phyloP scores from a whole-genome alignment of 2,797 vertebrate genomes.

The Adrianichthys oophorus region DNA sequence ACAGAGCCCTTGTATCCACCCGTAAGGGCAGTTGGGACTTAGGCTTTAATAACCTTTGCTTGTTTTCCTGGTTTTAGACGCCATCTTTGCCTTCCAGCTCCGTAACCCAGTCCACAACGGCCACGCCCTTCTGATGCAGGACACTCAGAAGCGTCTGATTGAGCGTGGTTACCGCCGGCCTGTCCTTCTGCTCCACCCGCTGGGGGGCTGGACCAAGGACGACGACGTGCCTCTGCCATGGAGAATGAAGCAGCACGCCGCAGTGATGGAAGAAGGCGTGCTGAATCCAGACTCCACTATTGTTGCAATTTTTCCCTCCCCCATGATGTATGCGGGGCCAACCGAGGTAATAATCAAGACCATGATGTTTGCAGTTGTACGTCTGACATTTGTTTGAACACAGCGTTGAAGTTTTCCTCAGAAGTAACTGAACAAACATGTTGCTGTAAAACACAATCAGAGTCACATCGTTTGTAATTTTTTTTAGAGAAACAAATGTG shows the following conservation, averaged over 20 bases:
- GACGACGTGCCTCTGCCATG: slow-evolving; percentile 93
- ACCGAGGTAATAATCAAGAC: slow-evolving; percentile 86
- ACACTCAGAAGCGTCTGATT: slow-evolving; percentile 90
- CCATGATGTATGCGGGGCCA: slow-evolving; percentile 99
- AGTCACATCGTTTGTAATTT: no score
- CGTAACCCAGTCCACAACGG: slow-evolving; percentile 97
- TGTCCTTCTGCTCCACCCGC: slow-evolving; percentile 91
- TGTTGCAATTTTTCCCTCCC: slow-evolving; percentile 96
- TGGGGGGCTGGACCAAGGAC: slow-evolving; percentile 98
- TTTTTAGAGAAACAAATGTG: slow-evolving; percentile 11
- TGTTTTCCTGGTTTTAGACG: slow-evolving; percentile 74
- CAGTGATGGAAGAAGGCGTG: slow-evolving; percentile 91
- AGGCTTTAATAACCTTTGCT: slow-evolving; percentile 10
- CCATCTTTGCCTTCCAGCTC: slow-evolving; percentile 96
- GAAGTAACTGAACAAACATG: slow-evolving; percentile 23
- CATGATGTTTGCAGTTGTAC: slow-evolving; percentile 10
- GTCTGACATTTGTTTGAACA: slow-evolving; percentile 22
- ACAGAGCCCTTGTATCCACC: no score
- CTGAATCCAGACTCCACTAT: slow-evolving; percentile 89
- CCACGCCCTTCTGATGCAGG: slow-evolving; percentile 94
- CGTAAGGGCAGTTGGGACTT: no score
- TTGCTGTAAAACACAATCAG: slow-evolving; percentile 1
- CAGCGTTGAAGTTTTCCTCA: slow-evolving; percentile 19
- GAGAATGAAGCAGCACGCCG: slow-evolving; percentile 96
- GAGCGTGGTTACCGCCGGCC: slow-evolving; percentile 92